Evolutionary conservation across 1,140 invertebrate species (phyloP).

Genomic region (Probaryconus sp.): DNA sequence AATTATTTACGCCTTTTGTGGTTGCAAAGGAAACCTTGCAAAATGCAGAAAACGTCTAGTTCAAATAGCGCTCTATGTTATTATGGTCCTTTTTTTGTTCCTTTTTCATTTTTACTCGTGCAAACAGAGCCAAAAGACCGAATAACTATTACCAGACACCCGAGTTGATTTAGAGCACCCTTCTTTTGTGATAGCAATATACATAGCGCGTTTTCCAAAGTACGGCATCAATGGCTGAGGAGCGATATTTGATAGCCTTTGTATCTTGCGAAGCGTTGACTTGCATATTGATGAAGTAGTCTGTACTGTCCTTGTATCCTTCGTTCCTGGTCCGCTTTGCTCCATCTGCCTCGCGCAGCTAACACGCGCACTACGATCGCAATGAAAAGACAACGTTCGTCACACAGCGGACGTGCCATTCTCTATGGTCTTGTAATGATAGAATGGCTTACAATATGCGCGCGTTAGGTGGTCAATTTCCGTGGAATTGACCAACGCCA

Average conservation of each 20-base stretch:
- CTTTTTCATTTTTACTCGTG: constrained; percentile 27
- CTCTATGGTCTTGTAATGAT: constrained; percentile 29
- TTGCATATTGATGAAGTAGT: constrained; percentile 56
- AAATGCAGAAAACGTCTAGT: constrained; percentile 14
- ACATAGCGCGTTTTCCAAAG: constrained; percentile 32
- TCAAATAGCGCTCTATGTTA: constrained; percentile 21
- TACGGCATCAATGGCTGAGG: constrained; percentile 44
- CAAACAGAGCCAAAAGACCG: constrained; percentile 47
- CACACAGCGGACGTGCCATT: constrained; percentile 14
- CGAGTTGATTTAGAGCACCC: constrained; percentile 44
- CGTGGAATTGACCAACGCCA: constrained; percentile 59
- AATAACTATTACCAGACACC: constrained; percentile 49
- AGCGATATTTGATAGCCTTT: constrained; percentile 59
- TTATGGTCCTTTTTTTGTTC: constrained; percentile 15
- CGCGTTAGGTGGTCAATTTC: constrained; percentile 66
- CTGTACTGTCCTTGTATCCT: constrained; percentile 10
- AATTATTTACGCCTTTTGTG: constrained; percentile 2
- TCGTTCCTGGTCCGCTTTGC: constrained; percentile 9
- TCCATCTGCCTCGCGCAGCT: constrained; percentile 6
- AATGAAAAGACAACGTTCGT: constrained; percentile 16
- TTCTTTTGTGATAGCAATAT: constrained; percentile 37
- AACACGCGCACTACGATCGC: background rate
- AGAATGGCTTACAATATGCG: constrained; percentile 42
- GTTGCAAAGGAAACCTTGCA: background rate
- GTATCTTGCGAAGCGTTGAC: constrained; percentile 37